phyloP scores from a whole-genome alignment of 2,888 invertebrate genomes.

The Lamellibrachia columna region DNA sequence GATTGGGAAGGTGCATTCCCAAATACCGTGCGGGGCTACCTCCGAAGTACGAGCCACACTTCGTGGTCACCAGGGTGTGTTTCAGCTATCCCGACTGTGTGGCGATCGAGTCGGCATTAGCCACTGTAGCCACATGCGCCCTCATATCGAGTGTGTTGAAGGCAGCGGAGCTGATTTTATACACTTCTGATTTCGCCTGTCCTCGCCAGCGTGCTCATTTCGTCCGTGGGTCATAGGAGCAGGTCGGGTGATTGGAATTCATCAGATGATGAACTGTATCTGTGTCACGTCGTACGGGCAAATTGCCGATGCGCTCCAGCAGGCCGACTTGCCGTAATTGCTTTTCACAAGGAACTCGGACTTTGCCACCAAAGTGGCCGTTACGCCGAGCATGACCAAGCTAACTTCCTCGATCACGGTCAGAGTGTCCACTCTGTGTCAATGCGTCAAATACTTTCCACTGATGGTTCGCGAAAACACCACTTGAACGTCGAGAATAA shows the following conservation, averaged over 20 bases:
- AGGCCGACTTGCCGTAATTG: not conserved
- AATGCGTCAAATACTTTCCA: not conserved
- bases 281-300: not conserved
- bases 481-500: not conserved
- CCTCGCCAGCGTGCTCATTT: not conserved
- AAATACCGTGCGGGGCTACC: not conserved
- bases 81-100: not conserved
- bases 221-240: not conserved
- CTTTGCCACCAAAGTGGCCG: not conserved
- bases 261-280: not conserved
- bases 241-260: slow-evolving; percentile 7
- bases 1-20: not conserved
- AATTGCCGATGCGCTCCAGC: not conserved
- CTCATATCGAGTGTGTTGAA: not conserved
- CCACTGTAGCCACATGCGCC: not conserved
- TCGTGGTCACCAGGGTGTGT: not conserved
- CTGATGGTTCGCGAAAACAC: not conserved
- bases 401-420: not conserved
- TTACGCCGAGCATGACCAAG: not conserved
- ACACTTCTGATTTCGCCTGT: slow-evolving; percentile 7
- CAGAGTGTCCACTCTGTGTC: not conserved
- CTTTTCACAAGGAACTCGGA: not conserved
- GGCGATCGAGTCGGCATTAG: not conserved
- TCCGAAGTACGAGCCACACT: not conserved
- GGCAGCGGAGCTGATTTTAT: not conserved